phyloP scores from a whole-genome alignment of 1,140 invertebrate genomes.

The Lepidurus apus region DNA sequence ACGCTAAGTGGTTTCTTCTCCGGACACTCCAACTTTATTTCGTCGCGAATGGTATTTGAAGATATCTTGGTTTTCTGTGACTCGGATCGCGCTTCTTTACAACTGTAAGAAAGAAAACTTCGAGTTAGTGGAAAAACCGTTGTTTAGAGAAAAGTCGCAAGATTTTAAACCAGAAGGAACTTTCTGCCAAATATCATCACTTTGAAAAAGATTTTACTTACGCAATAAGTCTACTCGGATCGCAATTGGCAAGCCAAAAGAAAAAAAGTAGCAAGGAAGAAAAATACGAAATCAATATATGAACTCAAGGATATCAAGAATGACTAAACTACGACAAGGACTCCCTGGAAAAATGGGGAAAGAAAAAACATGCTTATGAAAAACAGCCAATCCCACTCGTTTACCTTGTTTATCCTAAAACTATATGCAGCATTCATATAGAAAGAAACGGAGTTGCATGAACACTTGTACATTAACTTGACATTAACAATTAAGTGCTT shows the following conservation, averaged over 20 bases:
- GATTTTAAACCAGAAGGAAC: neutral
- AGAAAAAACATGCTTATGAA: neutral
- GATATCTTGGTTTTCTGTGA: neutral
- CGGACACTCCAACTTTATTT: neutral
- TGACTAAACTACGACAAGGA: neutral
- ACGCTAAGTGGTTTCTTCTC: constrained; percentile 14
- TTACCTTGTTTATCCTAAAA: constrained; percentile 14
- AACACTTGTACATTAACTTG: neutral
- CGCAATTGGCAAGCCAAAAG: neutral
- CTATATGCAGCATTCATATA: constrained; percentile 7
- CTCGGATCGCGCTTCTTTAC: constrained; percentile 9
- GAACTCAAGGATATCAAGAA: neutral
- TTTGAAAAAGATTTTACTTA: neutral
- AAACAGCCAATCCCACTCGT: constrained; percentile 3
- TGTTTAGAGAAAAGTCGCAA: neutral
- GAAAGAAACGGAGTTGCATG: neutral
- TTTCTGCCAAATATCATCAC: neutral
- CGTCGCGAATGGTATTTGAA: neutral
- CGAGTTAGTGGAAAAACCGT: neutral
- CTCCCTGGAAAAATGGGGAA: neutral
- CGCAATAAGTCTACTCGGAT: neutral
- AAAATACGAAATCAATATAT: neutral
- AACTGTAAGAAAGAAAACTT: neutral
- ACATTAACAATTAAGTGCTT: neutral
- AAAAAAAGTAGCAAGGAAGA: neutral